Base-by-base conservation (phyloP, 2,797 vertebrate genomes). In the Pangasius larnaudii region DNA sequence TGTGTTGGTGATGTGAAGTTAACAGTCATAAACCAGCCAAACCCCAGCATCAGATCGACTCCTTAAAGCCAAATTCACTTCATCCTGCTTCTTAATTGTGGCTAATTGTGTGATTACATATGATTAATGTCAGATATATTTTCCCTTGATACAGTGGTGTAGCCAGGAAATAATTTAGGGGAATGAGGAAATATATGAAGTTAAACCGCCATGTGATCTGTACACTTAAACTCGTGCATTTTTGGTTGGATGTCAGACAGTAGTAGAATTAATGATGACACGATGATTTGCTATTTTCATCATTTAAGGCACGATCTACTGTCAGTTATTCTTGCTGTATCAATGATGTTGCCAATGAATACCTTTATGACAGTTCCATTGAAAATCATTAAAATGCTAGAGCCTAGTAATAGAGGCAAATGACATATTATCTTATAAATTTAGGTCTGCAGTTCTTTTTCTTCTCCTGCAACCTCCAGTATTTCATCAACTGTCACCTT, bases 21-120 rank as follows among this genome's bases (percentile, higher is more conserved):
- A 49, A 56, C 39, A 83, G 9, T 36, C n/a, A 63, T 27, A 30
- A 87, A 87, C 61, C 42, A 84, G 81, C 19, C 42, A 51, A 67
- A 84, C 42, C 8, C 9, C 42, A 33, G 9, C 9, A 18, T 65
- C 39, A 19, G 39, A 46, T n/a, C 27, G 16, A 67, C n/a, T 49
- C 39, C 16, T 30, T 69, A 51, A 67, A 51, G 16, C 13, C 16
- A 67, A 30, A 49, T 51, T n/a, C 2, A 30, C 0, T 49, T 84
- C 10, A 51, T 3, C 49, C n/a, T 33, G 46, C n/a, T 84, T 49
- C 18, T 67, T 51, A 67, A 65, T 83, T 83, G 24, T 30, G 61
- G 18, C n/a, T 83, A 33, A 84, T 24, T 53, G 46, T 19, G 19
- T 67, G 42, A 19, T 69, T 67, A 49, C 8, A 13, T 65, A 11